Base-by-base conservation (phyloP, 1,140 invertebrate genomes). In the Cotesia chilonis region DNA sequence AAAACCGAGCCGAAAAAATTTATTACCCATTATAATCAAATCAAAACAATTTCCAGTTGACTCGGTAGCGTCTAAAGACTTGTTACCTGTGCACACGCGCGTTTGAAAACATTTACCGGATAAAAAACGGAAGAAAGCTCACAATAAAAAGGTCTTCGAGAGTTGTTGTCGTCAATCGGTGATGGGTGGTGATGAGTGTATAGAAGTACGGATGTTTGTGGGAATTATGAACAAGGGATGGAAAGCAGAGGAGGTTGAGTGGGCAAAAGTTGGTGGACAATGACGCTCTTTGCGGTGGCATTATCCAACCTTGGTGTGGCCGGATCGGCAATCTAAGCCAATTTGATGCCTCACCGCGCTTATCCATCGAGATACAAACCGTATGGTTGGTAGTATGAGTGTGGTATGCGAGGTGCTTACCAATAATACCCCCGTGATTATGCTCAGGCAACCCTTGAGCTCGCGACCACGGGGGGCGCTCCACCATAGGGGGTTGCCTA, bases 291-390 rank as follows among this genome's bases (percentile, higher is more conserved):
- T 72, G 57, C 60, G 70, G 61, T 71, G 12, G 63, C 64, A 71
- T 71, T 66, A 71, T 71, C 60, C 54, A 66, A 52, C 65, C 73
- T 68, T 36, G 55, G 65, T 70, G 69, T 71, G 70, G 70, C 70
- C 63, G 59, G 63, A 66, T 61, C 69, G 67, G 51, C 65, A 71
- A 72, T 67, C n/a, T 76, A 77, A 80, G 74, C 77, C 77, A 78
- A 78, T 80, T 80, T 78, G 74, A 77, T 72, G 79, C 72, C 74
- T 76, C 75, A 71, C 54, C 70, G 74, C 71, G 17, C 70, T 73
- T 68, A 76, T 74, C 70, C 73, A 63, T 67, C 66, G 66, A 72
- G 71, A 76, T 74, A 76, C 68, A 63, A 73, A 57, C 57, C 69
- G 55, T 68, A 55, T 65, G 71, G 70, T 70, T 69, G 60, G 52